Conservation (phyloP, 2,113 vertebrate genomes). For the Lepisosteus osseus region DNA sequence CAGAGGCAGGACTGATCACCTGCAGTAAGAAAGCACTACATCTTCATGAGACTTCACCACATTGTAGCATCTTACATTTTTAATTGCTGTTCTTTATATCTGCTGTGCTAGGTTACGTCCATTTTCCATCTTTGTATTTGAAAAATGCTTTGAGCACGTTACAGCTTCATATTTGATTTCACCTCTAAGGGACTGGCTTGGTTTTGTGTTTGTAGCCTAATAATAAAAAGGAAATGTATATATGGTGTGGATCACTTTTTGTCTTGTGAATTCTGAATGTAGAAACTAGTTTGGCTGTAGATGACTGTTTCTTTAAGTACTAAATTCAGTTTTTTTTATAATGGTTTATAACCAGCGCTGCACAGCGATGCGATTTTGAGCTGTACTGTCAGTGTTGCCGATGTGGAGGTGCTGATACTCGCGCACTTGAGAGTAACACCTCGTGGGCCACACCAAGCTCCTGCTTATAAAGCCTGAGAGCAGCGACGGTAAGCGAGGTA, state of each 20-base stretch:
- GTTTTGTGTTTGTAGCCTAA: neutral
- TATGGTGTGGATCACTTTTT: neutral
- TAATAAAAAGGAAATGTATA: neutral
- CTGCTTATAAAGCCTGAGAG: too few species aligned
- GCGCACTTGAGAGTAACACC: too few species aligned
- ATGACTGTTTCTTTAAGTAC: too few species aligned
- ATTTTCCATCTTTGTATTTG: neutral
- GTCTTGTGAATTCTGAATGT: conserved; percentile 13
- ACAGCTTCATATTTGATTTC: neutral
- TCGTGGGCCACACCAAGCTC: too few species aligned
- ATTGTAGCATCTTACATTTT: neutral
- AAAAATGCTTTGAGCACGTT: neutral
- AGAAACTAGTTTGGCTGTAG: too few species aligned
- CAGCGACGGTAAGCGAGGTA: too few species aligned
- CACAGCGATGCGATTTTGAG: too few species aligned
- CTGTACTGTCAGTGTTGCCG: too few species aligned
- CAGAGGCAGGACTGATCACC: neutral
- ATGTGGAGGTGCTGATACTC: too few species aligned
- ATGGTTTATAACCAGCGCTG: too few species aligned
- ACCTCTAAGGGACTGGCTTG: conserved; percentile 1
- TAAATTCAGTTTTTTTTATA: too few species aligned
- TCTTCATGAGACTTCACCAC: neutral
- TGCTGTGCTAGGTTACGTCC: neutral
- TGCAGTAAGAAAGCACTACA: neutral
- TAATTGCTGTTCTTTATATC: neutral